A percentile compares a stretch with the other conserved stretches of the same genome.
phyloP scores from a whole-genome alignment of 1,140 invertebrate species.

The Lineus longissimus region DNA sequence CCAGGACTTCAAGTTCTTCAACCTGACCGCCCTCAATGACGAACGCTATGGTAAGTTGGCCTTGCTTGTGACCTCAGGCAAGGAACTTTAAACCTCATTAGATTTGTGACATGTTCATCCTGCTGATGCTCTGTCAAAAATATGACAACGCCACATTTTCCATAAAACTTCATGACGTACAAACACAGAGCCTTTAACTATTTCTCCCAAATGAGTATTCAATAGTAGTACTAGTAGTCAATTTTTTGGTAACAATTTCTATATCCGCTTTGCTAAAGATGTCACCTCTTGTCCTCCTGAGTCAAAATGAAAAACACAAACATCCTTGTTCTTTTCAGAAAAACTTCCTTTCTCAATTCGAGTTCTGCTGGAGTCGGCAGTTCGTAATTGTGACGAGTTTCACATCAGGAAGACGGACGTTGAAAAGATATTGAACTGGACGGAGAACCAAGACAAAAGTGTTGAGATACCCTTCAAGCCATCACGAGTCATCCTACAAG shows the following conservation, averaged over 20 bases:
- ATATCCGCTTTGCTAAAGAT: no score
- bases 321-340: conserved; percentile 36
- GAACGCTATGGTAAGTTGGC: conserved; percentile 71
- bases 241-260: no score
- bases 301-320: no score
- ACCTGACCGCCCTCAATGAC: conserved; percentile 64
- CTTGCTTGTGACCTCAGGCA: background rate
- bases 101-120: no score
- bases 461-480: conserved; percentile 96
- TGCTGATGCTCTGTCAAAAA: no score
- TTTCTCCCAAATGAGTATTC: no score
- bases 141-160: no score
- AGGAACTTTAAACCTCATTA: no score
- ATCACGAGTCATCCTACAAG: conserved; percentile 91
- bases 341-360: conserved; percentile 88
- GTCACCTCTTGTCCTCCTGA: no score
- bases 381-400: conserved; percentile 95
- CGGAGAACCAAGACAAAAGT: conserved; percentile 70
- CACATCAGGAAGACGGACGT: conserved; percentile 81
- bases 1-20: conserved; percentile 71
- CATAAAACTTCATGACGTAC: no score
- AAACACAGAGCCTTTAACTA: no score
- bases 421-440: conserved; percentile 87
- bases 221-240: no score
- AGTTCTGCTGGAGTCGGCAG: conserved; percentile 88